Evolutionary conservation across 2,113 vertebrate genomes (phyloP).

Genomic region (Peromyscus polionotus): DNA sequence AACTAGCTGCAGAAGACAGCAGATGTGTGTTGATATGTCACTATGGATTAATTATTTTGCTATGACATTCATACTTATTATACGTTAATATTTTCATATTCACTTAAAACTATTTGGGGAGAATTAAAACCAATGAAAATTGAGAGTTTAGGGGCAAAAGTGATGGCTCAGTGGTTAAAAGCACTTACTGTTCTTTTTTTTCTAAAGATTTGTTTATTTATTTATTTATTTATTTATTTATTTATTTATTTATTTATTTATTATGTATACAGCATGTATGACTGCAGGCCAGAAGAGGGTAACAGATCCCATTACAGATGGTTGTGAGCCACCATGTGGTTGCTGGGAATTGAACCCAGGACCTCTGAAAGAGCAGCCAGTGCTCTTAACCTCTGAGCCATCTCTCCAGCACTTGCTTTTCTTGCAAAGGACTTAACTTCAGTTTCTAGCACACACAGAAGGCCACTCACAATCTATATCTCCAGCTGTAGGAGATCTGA

Average conservation of each 20-base stretch:
- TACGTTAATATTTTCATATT: neutral
- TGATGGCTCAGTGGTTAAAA: neutral
- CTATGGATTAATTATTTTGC: neutral
- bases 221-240: too few relatives aligned
- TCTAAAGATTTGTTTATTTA: too few relatives aligned
- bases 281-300: too few relatives aligned
- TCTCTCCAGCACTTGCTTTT: neutral
- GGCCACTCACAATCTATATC: neutral
- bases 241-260: too few relatives aligned
- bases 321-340: too few relatives aligned
- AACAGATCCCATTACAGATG: too few relatives aligned
- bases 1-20: neutral
- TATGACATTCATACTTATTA: neutral
- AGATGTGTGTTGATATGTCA: neutral
- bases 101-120: neutral
- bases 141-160: neutral
- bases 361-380: too few relatives aligned
- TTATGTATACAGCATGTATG: too few relatives aligned
- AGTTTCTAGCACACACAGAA: too few relatives aligned
- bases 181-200: neutral
- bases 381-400: too few relatives aligned
- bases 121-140: constrained; percentile 28
- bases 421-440: neutral
- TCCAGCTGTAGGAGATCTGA: neutral
- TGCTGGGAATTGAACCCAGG: too few relatives aligned